These are phyloP conservation scores for Falco concolor DNA, from an alignment of 2,797 vertebrate genomes.

Conservation along the genomic window DNA sequence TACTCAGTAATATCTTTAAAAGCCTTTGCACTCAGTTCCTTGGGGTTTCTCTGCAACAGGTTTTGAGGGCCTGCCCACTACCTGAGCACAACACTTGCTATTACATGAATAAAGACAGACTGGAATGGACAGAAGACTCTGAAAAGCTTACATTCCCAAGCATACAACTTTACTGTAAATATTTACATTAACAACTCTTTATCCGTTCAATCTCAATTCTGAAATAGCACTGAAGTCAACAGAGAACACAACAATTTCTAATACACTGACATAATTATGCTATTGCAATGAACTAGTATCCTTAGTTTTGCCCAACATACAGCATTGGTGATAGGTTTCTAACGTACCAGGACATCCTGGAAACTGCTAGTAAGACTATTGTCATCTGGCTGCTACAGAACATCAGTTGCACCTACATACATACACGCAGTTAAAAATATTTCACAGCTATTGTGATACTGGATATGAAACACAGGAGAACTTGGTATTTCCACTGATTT, in stretches of 20 bases:
- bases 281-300: background rate
- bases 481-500: background rate
- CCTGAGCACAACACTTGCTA: fast-evolving
- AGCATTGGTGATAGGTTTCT: background rate
- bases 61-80: background rate
- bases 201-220: background rate
- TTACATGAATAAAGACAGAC: background rate
- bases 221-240: background rate
- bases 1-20: background rate
- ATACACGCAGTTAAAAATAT: background rate
- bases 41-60: background rate
- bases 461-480: background rate
- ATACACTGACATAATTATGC: background rate
- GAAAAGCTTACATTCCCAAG: background rate
- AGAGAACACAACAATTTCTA: background rate
- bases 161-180: background rate
- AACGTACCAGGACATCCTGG: background rate
- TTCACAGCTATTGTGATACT: background rate
- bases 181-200: background rate
- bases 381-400: background rate
- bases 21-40: background rate
- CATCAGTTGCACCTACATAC: background rate
- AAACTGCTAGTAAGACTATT: background rate
- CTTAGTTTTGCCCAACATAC: background rate
- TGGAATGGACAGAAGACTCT: background rate